phyloP scores from a whole-genome alignment of 2,113 vertebrate species.

The Gasterosteus nipponicus region DNA sequence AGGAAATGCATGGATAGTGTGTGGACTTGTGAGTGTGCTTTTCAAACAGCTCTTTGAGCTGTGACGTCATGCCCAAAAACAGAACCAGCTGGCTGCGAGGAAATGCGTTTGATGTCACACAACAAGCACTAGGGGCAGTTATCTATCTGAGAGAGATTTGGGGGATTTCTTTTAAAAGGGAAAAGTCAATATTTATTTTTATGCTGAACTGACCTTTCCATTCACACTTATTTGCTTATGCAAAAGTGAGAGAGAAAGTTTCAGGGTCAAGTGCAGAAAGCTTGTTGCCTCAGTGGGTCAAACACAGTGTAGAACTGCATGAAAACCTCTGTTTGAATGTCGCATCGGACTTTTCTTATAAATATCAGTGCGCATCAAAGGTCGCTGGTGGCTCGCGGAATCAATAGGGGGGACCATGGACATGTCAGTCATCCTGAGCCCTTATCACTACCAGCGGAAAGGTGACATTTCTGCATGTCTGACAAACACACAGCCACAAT shows the following conservation, averaged over 20 bases:
- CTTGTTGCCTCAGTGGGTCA: conserved; percentile 6
- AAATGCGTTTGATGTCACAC: conserved; percentile 1
- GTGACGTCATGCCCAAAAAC: conserved; percentile 35
- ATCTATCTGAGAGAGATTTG: neutral
- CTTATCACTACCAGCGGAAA: conserved; percentile 14
- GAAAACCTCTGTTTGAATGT: conserved; percentile 1
- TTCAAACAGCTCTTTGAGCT: conserved; percentile 14
- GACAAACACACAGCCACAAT: conserved; percentile 41
- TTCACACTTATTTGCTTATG: neutral
- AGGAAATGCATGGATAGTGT: neutral
- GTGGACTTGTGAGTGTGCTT: neutral
- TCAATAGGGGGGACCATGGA: conserved; percentile 25
- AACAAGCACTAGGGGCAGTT: neutral
- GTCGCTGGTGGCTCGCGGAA: neutral
- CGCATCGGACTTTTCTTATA: neutral
- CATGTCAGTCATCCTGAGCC: neutral
- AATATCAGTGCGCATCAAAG: conserved; percentile 5
- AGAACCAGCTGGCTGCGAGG: conserved; percentile 48
- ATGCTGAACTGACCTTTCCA: neutral
- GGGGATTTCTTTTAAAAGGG: neutral
- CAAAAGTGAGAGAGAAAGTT: neutral
- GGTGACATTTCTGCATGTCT: conserved; percentile 50
- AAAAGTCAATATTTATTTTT: neutral
- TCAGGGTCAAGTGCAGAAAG: neutral
- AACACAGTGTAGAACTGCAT: conserved; percentile 19